Evolutionary conservation across 2,888 invertebrate species (phyloP), one percentile per base, ranked within the genome.

Genomic region (Eupithecia subumbrata): DNA sequence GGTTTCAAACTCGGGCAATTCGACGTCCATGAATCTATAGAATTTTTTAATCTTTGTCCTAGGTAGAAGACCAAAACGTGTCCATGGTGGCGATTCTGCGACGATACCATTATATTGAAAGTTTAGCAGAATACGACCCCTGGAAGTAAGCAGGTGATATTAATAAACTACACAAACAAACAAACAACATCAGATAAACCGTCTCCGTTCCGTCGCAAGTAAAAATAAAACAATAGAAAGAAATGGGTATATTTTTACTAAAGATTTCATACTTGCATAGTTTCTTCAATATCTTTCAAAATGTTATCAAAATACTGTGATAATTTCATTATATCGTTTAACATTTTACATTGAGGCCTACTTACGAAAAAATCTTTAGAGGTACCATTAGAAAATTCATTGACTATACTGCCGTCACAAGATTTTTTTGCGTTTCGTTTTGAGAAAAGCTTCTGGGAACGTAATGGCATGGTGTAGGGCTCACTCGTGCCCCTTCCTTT

Each of bases 251-350:
- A 67, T 18, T 67, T n/a, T 40, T n/a, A 67, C 37, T 11, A 40
- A 37, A 34, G 71, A 75, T 74, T 78, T 78, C 37, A 79, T 69
- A 74, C 71, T 72, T 81, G 74, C 71, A 80, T 79, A 74, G 77
- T 85, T 75, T 88, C 87, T 56, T 89, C 85, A 45, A 89, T 83
- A 76, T 92, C 89, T 73, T 86, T 84, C 75, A 93, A 77, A 76
- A 92, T 81, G 66, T 78, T 86, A 76, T 93, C 92, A 60, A 94
- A 88, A 76, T 90, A 90, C 22, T 82, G 84, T 34, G 90, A 88
- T 74, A 94, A 85, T 83, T 90, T 87, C 45, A 90, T 76, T 88
- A 93, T 91, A 2, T 92, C 91, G 75, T 89, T 89, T 25, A 84
- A 77, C 8, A 88, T 83, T 78, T 81, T 85, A 48, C 79, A 83